Evolutionary conservation across 1,140 invertebrate species (phyloP).

Genomic region (Drosophila arawakana): DNA sequence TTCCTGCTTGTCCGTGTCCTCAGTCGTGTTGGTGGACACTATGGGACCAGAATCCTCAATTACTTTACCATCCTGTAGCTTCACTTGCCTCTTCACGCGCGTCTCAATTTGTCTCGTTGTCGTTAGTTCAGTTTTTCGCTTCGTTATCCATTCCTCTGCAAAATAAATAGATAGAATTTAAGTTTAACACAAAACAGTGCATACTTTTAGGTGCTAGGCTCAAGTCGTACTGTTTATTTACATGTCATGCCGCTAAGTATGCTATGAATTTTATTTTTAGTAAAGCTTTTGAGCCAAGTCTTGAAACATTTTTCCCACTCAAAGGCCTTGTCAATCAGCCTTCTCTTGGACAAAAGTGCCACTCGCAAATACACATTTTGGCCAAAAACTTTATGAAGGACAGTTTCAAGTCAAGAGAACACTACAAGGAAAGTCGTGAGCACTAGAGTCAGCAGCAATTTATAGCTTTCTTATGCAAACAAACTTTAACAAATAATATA

Average conservation of each 20-base stretch:
- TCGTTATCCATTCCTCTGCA: constrained; percentile 95
- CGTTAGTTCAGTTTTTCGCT: constrained; percentile 93
- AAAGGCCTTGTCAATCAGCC: constrained; percentile 5
- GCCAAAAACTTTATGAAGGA: background rate
- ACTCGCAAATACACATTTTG: constrained; percentile 1
- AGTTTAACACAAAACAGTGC: background rate
- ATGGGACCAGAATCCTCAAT: constrained; percentile 94
- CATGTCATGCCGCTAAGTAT: background rate
- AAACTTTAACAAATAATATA: too few relatives aligned
- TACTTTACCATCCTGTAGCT: constrained; percentile 95
- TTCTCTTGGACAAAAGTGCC: background rate
- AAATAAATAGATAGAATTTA: constrained; percentile 38
- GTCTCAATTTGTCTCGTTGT: constrained; percentile 95
- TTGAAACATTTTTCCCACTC: background rate
- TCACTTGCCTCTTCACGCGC: constrained; percentile 93
- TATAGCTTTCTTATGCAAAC: too few relatives aligned
- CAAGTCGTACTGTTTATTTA: background rate
- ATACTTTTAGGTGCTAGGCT: constrained; percentile 3
- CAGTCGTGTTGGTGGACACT: constrained; percentile 93
- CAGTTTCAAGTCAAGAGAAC: background rate
- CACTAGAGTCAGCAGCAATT: too few relatives aligned
- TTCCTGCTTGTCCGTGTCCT: constrained; percentile 94
- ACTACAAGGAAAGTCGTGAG: background rate
- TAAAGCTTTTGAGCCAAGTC: constrained; percentile 4
- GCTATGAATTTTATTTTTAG: background rate